A percentile compares a stretch with the other conserved stretches of the same genome.
phyloP scores from a whole-genome alignment of 2,113 vertebrate genomes.

The Xerus inauris region DNA sequence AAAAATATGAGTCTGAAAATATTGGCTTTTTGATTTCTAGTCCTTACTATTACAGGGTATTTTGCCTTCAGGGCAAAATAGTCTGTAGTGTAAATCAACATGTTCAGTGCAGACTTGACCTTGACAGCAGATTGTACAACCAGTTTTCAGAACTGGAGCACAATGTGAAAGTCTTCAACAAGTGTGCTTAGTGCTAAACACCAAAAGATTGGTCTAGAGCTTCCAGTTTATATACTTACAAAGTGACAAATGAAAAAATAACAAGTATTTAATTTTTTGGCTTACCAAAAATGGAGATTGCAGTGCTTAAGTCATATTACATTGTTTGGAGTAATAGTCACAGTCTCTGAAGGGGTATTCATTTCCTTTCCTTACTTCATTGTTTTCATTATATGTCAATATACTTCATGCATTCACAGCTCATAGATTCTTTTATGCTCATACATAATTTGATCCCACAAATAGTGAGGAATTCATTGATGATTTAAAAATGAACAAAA shows the following conservation, averaged over 20 bases:
- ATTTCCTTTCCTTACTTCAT: not conserved
- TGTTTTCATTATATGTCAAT: not conserved
- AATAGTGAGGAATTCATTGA: constrained; percentile 5
- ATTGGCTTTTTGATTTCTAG: not conserved
- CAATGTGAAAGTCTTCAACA: not conserved
- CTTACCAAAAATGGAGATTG: not conserved
- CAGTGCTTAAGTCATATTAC: not conserved
- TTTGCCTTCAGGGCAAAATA: not conserved
- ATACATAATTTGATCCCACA: not conserved
- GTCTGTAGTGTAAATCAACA: not conserved
- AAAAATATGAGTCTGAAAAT: not conserved
- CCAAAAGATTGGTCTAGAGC: not conserved
- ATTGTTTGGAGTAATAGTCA: not conserved
- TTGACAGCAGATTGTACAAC: not conserved
- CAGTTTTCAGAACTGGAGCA: not conserved
- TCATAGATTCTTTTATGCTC: not conserved
- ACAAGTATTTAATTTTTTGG: not conserved
- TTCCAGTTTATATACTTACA: not conserved
- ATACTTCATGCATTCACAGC: not conserved
- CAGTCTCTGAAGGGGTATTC: not conserved
- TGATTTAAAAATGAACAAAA: constrained; percentile 12
- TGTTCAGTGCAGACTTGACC: not conserved
- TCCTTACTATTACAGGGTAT: not conserved
- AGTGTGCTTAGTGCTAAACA: not conserved
- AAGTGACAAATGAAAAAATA: not conserved